phyloP scores from a whole-genome alignment of 2,113 vertebrate genomes.

The Australoheros scitulus region DNA sequence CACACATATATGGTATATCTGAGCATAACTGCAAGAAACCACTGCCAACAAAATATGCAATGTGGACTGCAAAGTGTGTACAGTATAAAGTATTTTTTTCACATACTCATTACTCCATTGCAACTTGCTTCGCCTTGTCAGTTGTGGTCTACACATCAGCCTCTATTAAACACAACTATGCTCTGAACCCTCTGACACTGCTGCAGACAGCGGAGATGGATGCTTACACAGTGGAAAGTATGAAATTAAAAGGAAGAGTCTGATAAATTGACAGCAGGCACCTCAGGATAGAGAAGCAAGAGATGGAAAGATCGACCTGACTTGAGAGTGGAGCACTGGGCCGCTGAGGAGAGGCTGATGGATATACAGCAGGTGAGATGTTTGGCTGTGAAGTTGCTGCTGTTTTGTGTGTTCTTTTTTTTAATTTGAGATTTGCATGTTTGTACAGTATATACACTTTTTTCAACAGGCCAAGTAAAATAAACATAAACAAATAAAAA shows the following conservation, averaged over 20 bases:
- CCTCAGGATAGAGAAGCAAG: slow-evolving; percentile 70
- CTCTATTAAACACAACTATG: slow-evolving; percentile 46
- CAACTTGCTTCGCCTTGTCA: slow-evolving; percentile 56
- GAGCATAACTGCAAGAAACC: too few species aligned
- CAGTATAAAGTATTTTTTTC: neutral
- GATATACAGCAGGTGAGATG: slow-evolving; percentile 50
- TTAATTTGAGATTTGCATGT: slow-evolving; percentile 52
- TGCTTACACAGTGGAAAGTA: slow-evolving; percentile 72
- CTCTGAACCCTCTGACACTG: slow-evolving; percentile 57
- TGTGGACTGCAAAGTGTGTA: too few species aligned
- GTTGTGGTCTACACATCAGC: slow-evolving; percentile 53
- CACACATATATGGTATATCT: neutral
- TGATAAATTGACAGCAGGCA: slow-evolving; percentile 75
- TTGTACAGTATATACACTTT: slow-evolving; percentile 20
- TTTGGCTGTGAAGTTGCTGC: slow-evolving; percentile 42
- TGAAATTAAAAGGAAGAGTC: slow-evolving; percentile 73
- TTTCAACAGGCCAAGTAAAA: slow-evolving; percentile 1
- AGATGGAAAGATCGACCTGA: slow-evolving; percentile 70
- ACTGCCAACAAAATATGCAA: too few species aligned
- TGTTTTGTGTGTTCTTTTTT: slow-evolving; percentile 46
- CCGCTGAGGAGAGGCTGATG: slow-evolving; percentile 55
- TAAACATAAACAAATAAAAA: slow-evolving; percentile 17
- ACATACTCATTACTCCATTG: slow-evolving; percentile 52
- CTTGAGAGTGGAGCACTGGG: slow-evolving; percentile 51
- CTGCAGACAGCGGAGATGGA: slow-evolving; percentile 70